phyloP scores from a whole-genome alignment of 2,797 vertebrate species.

The Macroramphosus scolopax region DNA sequence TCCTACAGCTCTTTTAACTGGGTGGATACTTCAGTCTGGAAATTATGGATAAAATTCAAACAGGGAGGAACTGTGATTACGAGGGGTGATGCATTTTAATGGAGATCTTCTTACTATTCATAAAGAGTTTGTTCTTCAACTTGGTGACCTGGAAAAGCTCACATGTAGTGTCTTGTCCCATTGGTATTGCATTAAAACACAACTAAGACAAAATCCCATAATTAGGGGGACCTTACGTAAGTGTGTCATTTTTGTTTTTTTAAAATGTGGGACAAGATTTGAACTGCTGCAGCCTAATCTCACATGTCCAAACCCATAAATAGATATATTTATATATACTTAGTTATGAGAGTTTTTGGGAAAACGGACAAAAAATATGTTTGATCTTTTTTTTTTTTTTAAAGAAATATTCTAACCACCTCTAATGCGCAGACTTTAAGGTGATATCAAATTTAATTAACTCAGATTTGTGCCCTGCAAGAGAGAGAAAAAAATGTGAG shows the following conservation, averaged over 20 bases:
- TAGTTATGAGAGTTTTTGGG: no score
- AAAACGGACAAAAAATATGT: no score
- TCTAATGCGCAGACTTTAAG: conserved; percentile 59
- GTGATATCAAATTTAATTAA: conserved; percentile 64
- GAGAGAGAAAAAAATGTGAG: conserved; percentile 32
- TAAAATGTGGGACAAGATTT: conserved; percentile 46
- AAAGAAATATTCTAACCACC: conserved; percentile 51
- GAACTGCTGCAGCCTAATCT: no score
- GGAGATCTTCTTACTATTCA: conserved; percentile 64
- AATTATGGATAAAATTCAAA: conserved; percentile 67
- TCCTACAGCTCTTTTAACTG: conserved; percentile 62
- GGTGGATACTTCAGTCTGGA: conserved; percentile 50
- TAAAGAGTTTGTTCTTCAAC: conserved; percentile 65
- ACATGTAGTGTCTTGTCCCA: conserved; percentile 44
- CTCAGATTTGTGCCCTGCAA: conserved; percentile 47
- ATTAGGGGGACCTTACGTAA: conserved; percentile 50
- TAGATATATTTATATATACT: no score
- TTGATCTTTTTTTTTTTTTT: background rate
- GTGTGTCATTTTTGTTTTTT: conserved; percentile 42
- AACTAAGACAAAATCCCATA: conserved; percentile 59
- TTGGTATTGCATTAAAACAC: conserved; percentile 50
- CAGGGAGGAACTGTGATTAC: conserved; percentile 68
- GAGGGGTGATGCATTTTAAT: conserved; percentile 70
- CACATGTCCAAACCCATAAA: no score
- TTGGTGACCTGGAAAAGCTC: conserved; percentile 60